Evolutionary conservation across 2,113 vertebrate genomes (phyloP).

Genomic region (Campylomormyrus tamandua): DNA sequence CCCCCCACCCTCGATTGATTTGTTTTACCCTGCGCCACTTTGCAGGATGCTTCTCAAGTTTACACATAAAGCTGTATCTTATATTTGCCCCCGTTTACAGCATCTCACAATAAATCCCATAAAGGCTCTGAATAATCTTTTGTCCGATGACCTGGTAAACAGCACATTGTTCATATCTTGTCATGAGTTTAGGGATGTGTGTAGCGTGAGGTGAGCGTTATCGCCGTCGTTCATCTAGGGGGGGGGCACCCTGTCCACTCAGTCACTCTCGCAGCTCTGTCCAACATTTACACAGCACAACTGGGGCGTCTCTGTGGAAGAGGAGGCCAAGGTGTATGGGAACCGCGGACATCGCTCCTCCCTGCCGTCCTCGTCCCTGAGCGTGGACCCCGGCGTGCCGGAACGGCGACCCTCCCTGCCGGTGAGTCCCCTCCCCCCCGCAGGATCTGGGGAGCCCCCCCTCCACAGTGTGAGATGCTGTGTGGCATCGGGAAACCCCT

Average conservation of each 20-base stretch:
- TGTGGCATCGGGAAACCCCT: background rate
- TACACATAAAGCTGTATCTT: background rate
- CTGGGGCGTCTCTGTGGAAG: conserved; percentile 85
- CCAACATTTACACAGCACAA: conserved; percentile 54
- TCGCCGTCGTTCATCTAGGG: background rate
- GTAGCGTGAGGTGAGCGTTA: background rate
- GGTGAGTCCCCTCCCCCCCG: conserved; percentile 54
- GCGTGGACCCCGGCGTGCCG: conserved; percentile 53
- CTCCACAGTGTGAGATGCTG: background rate
- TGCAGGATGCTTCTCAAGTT: background rate
- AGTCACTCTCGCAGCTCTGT: background rate
- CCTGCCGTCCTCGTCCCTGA: conserved; percentile 44
- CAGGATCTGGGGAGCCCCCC: background rate
- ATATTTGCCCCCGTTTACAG: background rate
- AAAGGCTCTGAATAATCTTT: background rate
- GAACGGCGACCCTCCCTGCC: conserved; percentile 49
- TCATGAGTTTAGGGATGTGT: background rate
- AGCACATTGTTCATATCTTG: background rate
- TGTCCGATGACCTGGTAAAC: background rate
- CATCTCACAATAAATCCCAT: background rate
- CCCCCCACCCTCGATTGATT: background rate
- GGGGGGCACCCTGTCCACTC: background rate
- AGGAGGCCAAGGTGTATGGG: conserved; percentile 62
- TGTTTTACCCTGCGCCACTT: background rate
- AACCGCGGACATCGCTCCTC: conserved; percentile 49